Conservation (phyloP, 1,140 invertebrate species). For the Penaeus indicus region DNA sequence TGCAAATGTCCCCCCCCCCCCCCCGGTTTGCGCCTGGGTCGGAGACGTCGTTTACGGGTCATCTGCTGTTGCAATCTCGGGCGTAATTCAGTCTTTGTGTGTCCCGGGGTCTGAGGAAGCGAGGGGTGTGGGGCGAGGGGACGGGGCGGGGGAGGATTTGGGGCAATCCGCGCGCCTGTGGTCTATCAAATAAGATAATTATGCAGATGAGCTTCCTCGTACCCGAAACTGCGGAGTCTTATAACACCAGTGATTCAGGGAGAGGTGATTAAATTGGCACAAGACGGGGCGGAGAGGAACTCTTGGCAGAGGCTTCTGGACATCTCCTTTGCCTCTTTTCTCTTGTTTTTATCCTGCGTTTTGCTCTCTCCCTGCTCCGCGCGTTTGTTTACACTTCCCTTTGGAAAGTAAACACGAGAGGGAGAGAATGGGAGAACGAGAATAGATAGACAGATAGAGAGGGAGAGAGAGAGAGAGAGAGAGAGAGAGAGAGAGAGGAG, state of each 20-base stretch:
- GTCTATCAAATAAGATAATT: conserved; percentile 33
- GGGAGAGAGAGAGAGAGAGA: too few species aligned
- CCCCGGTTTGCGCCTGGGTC: not conserved
- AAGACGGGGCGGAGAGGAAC: not conserved
- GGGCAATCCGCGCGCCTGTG: not conserved
- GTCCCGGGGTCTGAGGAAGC: not conserved
- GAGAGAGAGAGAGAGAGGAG: too few species aligned
- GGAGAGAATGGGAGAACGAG: too few species aligned
- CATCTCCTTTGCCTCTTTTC: too few species aligned
- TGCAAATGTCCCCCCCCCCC: conserved; percentile 9
- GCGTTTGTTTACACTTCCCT: too few species aligned
- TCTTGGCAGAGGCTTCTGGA: too few species aligned
- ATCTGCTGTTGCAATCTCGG: conserved; percentile 9
- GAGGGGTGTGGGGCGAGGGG: too few species aligned
- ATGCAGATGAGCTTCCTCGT: conserved; percentile 20
- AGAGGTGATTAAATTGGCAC: conserved; percentile 24
- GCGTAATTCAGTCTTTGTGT: conserved; percentile 5
- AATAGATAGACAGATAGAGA: too few species aligned
- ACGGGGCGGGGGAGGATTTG: too few species aligned
- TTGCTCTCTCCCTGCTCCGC: too few species aligned
- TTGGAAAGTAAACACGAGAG: too few species aligned
- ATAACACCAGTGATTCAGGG: conserved; percentile 11
- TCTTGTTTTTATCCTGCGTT: too few species aligned
- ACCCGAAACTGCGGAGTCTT: conserved; percentile 23
- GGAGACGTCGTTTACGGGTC: conserved; percentile 6